Conservation (phyloP, 2,888 invertebrate genomes). For the Theretra japonica region DNA sequence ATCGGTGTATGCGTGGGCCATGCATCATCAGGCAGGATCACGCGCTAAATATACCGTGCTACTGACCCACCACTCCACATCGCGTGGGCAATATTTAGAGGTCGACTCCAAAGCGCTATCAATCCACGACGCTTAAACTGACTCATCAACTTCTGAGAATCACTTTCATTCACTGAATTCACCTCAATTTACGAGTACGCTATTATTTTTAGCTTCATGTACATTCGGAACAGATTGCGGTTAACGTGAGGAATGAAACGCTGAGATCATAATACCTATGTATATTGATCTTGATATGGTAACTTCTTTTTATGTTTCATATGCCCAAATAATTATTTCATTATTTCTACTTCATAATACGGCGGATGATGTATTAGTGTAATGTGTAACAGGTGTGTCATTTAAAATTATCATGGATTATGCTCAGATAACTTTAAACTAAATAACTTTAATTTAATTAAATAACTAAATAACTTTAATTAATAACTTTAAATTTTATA, state of each 20-base stretch:
- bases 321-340: too few species aligned
- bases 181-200: neutral
- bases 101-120: conserved; percentile 18
- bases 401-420: too few species aligned
- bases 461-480: too few species aligned
- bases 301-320: too few species aligned
- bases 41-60: conserved; percentile 28
- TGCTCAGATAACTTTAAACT: too few species aligned
- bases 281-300: too few species aligned
- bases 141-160: conserved; percentile 14
- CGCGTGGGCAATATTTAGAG: conserved; percentile 12
- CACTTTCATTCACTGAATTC: conserved; percentile 10
- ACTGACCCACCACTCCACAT: conserved; percentile 9
- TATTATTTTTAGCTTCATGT: neutral
- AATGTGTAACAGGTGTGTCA: too few species aligned
- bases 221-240: neutral
- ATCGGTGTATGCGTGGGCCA: neutral
- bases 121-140: neutral
- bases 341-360: too few species aligned
- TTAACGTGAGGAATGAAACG: neutral
- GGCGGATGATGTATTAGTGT: too few species aligned
- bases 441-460: too few species aligned
- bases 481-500: too few species aligned
- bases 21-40: conserved; percentile 27
- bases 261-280: neutral